These are phyloP conservation scores for Aphelenchoides avenae DNA, from an alignment of 1,140 invertebrate genomes.

Conservation along the genomic window DNA sequence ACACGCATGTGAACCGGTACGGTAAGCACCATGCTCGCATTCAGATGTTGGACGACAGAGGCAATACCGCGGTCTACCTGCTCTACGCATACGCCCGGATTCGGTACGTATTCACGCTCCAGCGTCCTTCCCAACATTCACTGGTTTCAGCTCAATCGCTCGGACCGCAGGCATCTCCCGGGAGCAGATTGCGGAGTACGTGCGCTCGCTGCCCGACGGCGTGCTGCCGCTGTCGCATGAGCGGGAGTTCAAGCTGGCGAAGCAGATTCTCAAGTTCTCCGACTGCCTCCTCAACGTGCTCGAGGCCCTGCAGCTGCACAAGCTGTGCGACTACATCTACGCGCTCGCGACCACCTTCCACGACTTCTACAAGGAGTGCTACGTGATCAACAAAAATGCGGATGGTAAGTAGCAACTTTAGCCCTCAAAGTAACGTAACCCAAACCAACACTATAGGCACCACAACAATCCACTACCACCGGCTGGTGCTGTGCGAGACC, in stretches of 20 bases:
- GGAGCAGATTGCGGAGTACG: slow-evolving; percentile 32
- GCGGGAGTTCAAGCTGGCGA: slow-evolving; percentile 90
- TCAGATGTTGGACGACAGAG: slow-evolving; percentile 94
- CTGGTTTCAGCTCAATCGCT: slow-evolving; percentile 67
- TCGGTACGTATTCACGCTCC: slow-evolving; percentile 64
- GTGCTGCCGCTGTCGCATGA: slow-evolving; percentile 72
- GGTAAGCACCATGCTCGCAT: slow-evolving; percentile 3
- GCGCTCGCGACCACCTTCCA: slow-evolving; percentile 84
- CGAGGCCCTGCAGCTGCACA: slow-evolving; percentile 72
- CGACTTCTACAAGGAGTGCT: slow-evolving; percentile 96
- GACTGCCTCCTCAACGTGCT: slow-evolving; percentile 79
- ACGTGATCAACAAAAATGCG: slow-evolving; percentile 86
- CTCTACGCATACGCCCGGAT: slow-evolving; percentile 93
- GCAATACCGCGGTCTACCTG: slow-evolving; percentile 96
- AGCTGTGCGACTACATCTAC: slow-evolving; percentile 90
- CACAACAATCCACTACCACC: slow-evolving; percentile 75
- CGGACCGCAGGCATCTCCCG: slow-evolving; percentile 69
- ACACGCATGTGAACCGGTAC: too few species aligned
- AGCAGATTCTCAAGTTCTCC: slow-evolving; percentile 65
- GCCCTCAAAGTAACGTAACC: too few species aligned
- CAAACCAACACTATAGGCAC: too few species aligned
- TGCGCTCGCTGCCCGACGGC: slow-evolving; percentile 5
- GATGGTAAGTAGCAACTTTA: slow-evolving; percentile 40
- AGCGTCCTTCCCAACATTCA: slow-evolving; percentile 8
- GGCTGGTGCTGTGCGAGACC: slow-evolving; percentile 84